A percentile compares a stretch with the other conserved stretches of the same genome.
phyloP scores from a whole-genome alignment of 2,797 vertebrate species.

The Sebastiscus albofasciatus region DNA sequence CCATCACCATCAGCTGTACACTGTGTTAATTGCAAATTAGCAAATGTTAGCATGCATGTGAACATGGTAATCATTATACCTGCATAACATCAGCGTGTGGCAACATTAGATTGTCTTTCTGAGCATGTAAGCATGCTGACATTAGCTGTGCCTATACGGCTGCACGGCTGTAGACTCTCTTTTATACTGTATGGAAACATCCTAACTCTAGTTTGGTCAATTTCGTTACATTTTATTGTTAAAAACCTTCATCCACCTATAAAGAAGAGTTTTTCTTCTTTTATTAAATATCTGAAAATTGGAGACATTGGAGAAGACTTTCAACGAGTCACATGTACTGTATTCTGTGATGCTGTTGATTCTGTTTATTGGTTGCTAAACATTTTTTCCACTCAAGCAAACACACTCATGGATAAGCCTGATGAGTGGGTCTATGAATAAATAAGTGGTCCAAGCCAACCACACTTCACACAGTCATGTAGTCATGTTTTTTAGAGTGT shows the following conservation, averaged over 20 bases:
- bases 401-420: conserved; percentile 47
- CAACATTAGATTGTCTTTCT: not conserved
- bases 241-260: not conserved
- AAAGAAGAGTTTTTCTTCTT: not conserved
- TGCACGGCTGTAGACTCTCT: no score
- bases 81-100: not conserved
- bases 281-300: not conserved
- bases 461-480: conserved; percentile 8
- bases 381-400: conserved; percentile 44
- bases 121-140: not conserved
- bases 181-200: not conserved
- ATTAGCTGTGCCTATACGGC: not conserved
- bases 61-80: no score
- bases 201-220: not conserved
- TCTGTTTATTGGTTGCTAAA: conserved; percentile 32
- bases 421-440: conserved; percentile 72
- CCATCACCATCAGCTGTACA: not conserved
- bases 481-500: conserved; percentile 25
- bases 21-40: not conserved
- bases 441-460: conserved; percentile 62
- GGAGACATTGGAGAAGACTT: not conserved
- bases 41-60: not conserved
- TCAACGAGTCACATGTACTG: not conserved
- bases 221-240: not conserved
- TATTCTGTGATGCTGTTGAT: conserved; percentile 1